Evolutionary conservation across 2,888 invertebrate genomes (phyloP).

Genomic region (Tetragonula carbonaria): DNA sequence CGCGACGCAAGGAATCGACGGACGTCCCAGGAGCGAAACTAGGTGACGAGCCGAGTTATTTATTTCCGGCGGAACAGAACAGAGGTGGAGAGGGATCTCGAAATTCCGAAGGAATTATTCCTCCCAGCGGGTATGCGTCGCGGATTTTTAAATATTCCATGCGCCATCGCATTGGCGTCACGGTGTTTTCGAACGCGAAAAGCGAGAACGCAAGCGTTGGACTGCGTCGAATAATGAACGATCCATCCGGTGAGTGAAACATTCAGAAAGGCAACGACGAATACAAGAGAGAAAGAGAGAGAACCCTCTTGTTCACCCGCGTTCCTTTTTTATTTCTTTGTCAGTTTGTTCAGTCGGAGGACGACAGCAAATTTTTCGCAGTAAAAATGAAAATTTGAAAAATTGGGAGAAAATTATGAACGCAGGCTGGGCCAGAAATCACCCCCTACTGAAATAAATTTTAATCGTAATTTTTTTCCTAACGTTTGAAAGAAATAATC

Average conservation of each 20-base stretch:
- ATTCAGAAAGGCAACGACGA: slow-evolving; percentile 29
- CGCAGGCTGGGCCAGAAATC: too few species aligned
- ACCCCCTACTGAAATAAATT: too few species aligned
- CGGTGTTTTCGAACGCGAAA: background rate
- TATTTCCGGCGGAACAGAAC: background rate
- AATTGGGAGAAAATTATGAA: too few species aligned
- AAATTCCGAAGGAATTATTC: slow-evolving; percentile 32
- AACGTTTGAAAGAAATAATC: too few species aligned
- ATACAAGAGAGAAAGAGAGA: background rate
- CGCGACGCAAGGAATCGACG: background rate
- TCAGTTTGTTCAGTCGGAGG: too few species aligned
- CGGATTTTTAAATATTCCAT: slow-evolving; percentile 36
- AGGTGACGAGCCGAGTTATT: slow-evolving; percentile 7
- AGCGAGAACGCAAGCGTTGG: background rate
- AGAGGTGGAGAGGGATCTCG: background rate
- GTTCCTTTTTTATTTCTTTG: too few species aligned
- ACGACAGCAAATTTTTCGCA: too few species aligned
- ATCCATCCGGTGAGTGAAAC: slow-evolving; percentile 49
- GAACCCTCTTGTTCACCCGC: too few species aligned
- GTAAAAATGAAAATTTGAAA: too few species aligned
- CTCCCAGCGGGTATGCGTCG: background rate
- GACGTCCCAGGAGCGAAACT: slow-evolving; percentile 1
- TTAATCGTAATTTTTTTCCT: too few species aligned
- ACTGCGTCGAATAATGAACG: slow-evolving; percentile 36
- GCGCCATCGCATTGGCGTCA: slow-evolving; percentile 7